Conservation (phyloP, 2,888 invertebrate species). For the Labia minor region DNA sequence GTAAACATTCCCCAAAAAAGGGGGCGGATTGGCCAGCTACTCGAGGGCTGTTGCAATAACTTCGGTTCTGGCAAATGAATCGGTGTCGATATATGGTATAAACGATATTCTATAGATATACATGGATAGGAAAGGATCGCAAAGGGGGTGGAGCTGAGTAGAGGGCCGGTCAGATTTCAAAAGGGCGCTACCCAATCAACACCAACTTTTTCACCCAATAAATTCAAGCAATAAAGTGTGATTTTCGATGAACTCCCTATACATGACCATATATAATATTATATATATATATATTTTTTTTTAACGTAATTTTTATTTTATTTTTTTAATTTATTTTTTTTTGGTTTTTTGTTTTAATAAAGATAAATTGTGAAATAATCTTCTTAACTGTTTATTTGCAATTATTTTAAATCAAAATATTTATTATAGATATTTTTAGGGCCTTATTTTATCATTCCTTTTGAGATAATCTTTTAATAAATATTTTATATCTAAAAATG, state of each 20-base stretch:
- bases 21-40: conserved; percentile 1
- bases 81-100: conserved; percentile 1
- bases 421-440: no score
- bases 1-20: not conserved
- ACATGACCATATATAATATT: no score
- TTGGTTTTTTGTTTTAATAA: no score
- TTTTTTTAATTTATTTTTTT: no score
- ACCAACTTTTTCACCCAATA: not conserved
- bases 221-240: not conserved
- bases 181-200: conserved; percentile 8
- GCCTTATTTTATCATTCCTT: no score
- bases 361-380: no score
- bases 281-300: no score
- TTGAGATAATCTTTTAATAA: no score
- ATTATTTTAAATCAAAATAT: no score
- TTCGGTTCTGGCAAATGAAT: not conserved
- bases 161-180: not conserved
- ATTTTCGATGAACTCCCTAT: not conserved
- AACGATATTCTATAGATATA: not conserved
- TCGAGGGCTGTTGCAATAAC: not conserved
- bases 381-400: no score
- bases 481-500: no score
- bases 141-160: not conserved
- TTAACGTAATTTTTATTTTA: no score
- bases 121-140: not conserved